Conservation (phyloP, 2,113 vertebrate species). For the Ammospiza nelsoni region DNA sequence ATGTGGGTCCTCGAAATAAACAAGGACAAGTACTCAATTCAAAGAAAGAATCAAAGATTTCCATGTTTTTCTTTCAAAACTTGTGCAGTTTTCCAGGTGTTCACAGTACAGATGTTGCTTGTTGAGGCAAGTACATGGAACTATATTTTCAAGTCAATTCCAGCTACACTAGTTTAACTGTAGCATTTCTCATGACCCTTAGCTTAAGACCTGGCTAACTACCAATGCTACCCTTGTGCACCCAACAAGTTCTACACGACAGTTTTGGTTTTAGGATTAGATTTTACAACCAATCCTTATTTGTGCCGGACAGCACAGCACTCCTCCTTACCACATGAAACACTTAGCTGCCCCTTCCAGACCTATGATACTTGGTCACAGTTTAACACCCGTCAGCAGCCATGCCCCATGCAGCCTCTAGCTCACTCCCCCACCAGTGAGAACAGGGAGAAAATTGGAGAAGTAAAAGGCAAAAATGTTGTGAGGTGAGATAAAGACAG, state of each 20-base stretch:
- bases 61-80: background rate
- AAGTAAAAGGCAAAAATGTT: background rate
- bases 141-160: background rate
- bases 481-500: background rate
- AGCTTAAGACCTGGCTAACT: background rate
- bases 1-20: background rate
- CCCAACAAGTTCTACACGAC: background rate
- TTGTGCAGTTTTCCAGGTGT: background rate
- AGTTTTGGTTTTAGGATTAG: background rate
- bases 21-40: background rate
- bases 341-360: background rate
- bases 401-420: background rate
- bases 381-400: background rate
- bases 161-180: background rate
- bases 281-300: background rate
- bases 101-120: background rate
- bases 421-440: rapidly evolving
- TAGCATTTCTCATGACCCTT: background rate
- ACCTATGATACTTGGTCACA: background rate
- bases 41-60: background rate
- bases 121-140: background rate
- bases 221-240: background rate
- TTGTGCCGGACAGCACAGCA: background rate
- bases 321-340: background rate
- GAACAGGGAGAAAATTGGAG: background rate